phyloP scores from a whole-genome alignment of 2,888 invertebrate species.

The Lochmaea capreae region DNA sequence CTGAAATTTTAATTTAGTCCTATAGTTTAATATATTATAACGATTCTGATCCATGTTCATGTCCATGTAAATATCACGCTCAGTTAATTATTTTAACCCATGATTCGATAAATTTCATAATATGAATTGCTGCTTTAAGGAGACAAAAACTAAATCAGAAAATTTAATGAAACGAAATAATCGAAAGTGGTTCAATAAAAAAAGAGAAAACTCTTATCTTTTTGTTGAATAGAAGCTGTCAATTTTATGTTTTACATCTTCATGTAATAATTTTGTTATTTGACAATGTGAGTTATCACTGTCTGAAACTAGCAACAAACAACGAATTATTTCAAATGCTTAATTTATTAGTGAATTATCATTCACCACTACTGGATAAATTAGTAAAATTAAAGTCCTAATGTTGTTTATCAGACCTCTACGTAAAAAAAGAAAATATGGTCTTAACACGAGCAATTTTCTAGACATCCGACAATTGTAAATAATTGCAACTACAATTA shows the following conservation, averaged over 20 bases:
- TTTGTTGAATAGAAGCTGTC: too few relatives aligned
- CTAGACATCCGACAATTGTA: constrained; percentile 22
- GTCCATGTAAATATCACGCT: neutral
- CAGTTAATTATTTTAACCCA: neutral
- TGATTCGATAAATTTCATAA: neutral
- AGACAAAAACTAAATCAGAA: neutral
- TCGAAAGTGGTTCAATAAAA: neutral
- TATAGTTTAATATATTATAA: neutral
- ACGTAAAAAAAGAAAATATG: neutral
- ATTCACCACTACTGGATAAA: too few relatives aligned
- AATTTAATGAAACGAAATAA: neutral
- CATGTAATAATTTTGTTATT: too few relatives aligned
- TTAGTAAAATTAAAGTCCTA: neutral
- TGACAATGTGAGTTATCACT: too few relatives aligned
- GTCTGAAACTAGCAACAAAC: too few relatives aligned
- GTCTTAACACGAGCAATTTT: constrained; percentile 14
- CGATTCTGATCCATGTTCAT: neutral
- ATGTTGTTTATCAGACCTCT: neutral
- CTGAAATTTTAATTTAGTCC: neutral
- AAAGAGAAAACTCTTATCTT: too few relatives aligned
- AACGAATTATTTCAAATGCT: too few relatives aligned
- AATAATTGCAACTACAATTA: constrained; percentile 21
- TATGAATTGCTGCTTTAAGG: neutral
- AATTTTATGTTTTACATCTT: too few relatives aligned
- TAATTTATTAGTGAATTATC: too few relatives aligned